Evolutionary conservation across 2,888 invertebrate species (phyloP), one percentile per base, ranked within the genome.

Genomic region (Lithophane socia): DNA sequence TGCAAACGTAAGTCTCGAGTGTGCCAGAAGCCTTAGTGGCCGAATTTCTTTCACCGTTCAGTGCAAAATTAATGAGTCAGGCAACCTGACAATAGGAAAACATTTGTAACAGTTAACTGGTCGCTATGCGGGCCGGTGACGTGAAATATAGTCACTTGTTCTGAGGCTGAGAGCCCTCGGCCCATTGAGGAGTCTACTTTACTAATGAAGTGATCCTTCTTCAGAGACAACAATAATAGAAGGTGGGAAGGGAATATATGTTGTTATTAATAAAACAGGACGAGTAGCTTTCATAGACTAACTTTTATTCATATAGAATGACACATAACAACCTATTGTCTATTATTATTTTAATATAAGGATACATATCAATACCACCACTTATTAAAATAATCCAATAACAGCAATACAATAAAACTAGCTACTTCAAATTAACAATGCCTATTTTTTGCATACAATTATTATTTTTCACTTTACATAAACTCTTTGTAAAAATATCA

Each of bases 41-140:
- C 77, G 74, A 84, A 87, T 87, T 86, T 88, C 75, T 89, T 88
- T 86, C 79, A 85, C 87, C 80, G 86, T 91, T 90, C 87, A 88
- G 88, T 86, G 82, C 88, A 85, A 91, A 91, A 93, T 93, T 92
- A 94, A 94, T 93, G 94, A 92, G 91, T 90, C 88, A 87, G 84
- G 87, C 87, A 90, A 87, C 86, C 87, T 91, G 87, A 92, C 92
- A 92, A 92, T 92, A 86, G 90, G 82, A 86, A 89, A 90, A 81
- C 90, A 90, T 92, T 92, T 90, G 91, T 93, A 91, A 91, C 90
- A 87, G 89, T 87, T 90, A 92, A 91, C 89, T 87, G 88, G 82
- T 80, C 72, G 80, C 86, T 89, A 88, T 90, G 86, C 87, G 86
- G 87, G 82, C 73, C 75, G 13, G 58, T 63, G 79, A 84, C 69